Evolutionary conservation across 2,888 invertebrate genomes (phyloP).

Genomic region (Hypena proboscidalis): DNA sequence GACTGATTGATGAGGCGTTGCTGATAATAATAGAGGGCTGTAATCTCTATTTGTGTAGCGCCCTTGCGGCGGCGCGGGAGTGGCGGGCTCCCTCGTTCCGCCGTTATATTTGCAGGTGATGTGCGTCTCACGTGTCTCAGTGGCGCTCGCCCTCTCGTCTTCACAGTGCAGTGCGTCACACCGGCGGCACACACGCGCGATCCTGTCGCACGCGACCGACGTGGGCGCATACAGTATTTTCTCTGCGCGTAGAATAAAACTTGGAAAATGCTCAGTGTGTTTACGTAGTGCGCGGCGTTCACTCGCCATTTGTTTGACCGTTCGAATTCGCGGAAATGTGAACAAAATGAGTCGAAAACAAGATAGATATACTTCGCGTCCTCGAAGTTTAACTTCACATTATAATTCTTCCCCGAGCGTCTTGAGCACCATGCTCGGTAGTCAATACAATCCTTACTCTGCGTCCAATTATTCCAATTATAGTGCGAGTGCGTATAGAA

Average conservation of each 20-base stretch:
- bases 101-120: slow-evolving; percentile 74
- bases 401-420: slow-evolving; percentile 79
- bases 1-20: slow-evolving; percentile 68
- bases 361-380: slow-evolving; percentile 72
- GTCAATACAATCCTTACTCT: slow-evolving; percentile 71
- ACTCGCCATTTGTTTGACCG: slow-evolving; percentile 50
- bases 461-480: slow-evolving; percentile 67
- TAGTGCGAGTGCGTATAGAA: slow-evolving; percentile 70
- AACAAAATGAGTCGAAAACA: slow-evolving; percentile 78
- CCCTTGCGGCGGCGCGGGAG: slow-evolving; percentile 45
- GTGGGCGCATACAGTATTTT: slow-evolving; percentile 76
- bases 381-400: slow-evolving; percentile 72
- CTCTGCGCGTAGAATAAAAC: slow-evolving; percentile 65
- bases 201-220: slow-evolving; percentile 49
- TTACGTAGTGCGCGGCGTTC: slow-evolving; percentile 65
- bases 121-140: slow-evolving; percentile 60
- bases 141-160: slow-evolving; percentile 58
- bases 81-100: slow-evolving; percentile 38
- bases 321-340: slow-evolving; percentile 58
- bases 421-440: slow-evolving; percentile 70
- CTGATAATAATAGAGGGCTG: slow-evolving; percentile 60
- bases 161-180: slow-evolving; percentile 63
- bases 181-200: slow-evolving; percentile 59
- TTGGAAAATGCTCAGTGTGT: slow-evolving; percentile 72
- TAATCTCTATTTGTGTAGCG: slow-evolving; percentile 59